Conservation (phyloP, 2,797 vertebrate species). For the Sebastes melanostomus region DNA sequence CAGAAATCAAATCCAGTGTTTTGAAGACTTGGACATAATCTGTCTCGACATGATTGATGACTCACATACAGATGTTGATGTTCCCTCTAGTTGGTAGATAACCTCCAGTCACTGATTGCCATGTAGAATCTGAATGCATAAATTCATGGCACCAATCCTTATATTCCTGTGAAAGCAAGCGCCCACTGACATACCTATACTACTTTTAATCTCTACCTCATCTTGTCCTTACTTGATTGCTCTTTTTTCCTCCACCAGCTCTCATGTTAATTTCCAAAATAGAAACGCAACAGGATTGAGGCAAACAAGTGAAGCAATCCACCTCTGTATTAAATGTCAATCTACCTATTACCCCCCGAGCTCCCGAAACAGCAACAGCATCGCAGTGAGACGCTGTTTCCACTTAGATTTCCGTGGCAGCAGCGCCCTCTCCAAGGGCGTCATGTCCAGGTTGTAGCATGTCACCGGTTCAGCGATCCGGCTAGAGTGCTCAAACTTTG, state of each 20-base stretch:
- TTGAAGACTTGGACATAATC: slow-evolving; percentile 27
- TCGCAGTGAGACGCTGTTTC: slow-evolving; percentile 7
- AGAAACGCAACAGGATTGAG: slow-evolving; percentile 2
- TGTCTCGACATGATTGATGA: slow-evolving; percentile 37
- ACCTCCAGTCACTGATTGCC: not conserved
- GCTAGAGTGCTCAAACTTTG: slow-evolving; percentile 43
- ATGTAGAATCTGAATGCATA: not conserved
- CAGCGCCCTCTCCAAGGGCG: slow-evolving; percentile 45
- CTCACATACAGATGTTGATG: slow-evolving; percentile 18
- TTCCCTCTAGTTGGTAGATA: not conserved
- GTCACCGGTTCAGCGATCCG: slow-evolving; percentile 40
- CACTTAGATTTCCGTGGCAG: slow-evolving; percentile 14
- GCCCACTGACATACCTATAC: not conserved
- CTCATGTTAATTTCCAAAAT: slow-evolving; percentile 1
- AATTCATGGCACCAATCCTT: not conserved
- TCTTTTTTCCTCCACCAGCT: not conserved
- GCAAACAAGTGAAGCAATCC: not conserved
- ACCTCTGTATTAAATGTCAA: slow-evolving; percentile 17
- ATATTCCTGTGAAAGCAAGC: not conserved
- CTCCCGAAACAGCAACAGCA: not conserved
- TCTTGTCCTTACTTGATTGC: not conserved
- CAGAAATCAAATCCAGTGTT: slow-evolving; percentile 19
- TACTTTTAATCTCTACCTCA: slow-evolving; percentile 9
- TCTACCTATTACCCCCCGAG: not conserved
- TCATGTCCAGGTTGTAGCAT: slow-evolving; percentile 36